Base-by-base conservation (phyloP, 2,113 vertebrate species). In the Eleginops maclovinus region DNA sequence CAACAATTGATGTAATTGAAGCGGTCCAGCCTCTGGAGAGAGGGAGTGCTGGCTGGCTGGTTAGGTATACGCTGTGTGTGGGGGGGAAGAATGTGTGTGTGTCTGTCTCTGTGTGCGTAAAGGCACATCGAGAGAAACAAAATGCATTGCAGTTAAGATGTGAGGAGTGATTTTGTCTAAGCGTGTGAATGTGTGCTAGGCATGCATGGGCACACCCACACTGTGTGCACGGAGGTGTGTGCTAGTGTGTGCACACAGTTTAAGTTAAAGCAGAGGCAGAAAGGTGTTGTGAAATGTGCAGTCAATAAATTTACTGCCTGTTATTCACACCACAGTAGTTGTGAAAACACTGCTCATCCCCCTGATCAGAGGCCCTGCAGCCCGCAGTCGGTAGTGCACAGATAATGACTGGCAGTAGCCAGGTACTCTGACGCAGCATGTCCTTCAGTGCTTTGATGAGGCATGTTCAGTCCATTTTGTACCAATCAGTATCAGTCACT, bases 1-100 rank as follows among this genome's bases (percentile, higher is more conserved):
- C 84, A 66, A 73, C 76, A 87, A 91, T 93, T 91, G 92, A 93
- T 93, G 75, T 93, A 92, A 93, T 87, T 71, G 75, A 74, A 85
- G 84, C 74, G 63, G 86, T 85, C 83, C 79, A 77, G 82, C 72
- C 77, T 87, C 86, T 46, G 55, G 82, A 82, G 89, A 72, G 64
- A 22, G 63, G 67, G 54, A 72, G 63, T 40, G 70, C 46, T 60
- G 66, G 61, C 61, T 65, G 58, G 67, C 64, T 73, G 69, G 74
- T 79, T 84, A 65, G 54, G 47, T 65, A 65, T 74, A 75, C 3
- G 24, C 16, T 75, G 61, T 65, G 55, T 81, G 21, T 24, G 41
- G 4, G 9, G 41, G 11, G 3, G 22, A 47, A 49, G n/a, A 21
- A 28, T 15, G 11, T 51, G 51, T 43, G 44, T 36, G 55, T n/a